Conservation (phyloP, 1,140 invertebrate species). For the Trichomalopsis sarcophagae region DNA sequence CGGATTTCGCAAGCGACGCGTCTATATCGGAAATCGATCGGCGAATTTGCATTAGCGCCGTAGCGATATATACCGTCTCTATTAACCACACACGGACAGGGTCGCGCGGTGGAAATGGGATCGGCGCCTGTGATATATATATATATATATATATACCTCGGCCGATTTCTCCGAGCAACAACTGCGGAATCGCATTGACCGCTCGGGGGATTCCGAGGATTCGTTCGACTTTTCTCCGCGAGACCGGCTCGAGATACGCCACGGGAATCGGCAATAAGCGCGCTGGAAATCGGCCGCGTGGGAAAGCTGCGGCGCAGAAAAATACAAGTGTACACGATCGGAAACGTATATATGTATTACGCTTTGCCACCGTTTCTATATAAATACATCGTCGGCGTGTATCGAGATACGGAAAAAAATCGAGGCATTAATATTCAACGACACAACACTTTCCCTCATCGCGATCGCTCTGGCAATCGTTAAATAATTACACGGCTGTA, state of each 20-base stretch:
- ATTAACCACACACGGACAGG: not conserved
- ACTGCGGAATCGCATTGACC: not conserved
- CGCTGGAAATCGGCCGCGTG: not conserved
- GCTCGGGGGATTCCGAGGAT: not conserved
- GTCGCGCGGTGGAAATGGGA: not conserved
- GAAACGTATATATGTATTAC: no score
- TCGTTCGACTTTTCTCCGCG: not conserved
- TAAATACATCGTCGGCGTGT: not conserved
- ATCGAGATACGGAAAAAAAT: not conserved
- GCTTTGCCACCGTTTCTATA: no score
- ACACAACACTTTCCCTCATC: not conserved
- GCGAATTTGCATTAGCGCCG: constrained; percentile 22
- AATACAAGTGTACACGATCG: no score
- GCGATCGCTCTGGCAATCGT: not conserved
- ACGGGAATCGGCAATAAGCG: not conserved
- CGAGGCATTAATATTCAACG: not conserved
- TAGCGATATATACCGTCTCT: not conserved
- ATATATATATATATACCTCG: no score
- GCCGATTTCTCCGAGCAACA: not conserved
- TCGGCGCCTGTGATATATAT: not conserved
- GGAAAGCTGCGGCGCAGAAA: not conserved
- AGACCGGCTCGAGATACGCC: not conserved
- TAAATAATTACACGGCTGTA: not conserved
- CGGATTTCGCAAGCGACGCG: constrained; percentile 54
- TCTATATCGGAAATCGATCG: constrained; percentile 37